Evolutionary conservation across 2,113 vertebrate genomes (phyloP), one percentile per base, ranked within the genome.

Genomic region (Proteles cristata): DNA sequence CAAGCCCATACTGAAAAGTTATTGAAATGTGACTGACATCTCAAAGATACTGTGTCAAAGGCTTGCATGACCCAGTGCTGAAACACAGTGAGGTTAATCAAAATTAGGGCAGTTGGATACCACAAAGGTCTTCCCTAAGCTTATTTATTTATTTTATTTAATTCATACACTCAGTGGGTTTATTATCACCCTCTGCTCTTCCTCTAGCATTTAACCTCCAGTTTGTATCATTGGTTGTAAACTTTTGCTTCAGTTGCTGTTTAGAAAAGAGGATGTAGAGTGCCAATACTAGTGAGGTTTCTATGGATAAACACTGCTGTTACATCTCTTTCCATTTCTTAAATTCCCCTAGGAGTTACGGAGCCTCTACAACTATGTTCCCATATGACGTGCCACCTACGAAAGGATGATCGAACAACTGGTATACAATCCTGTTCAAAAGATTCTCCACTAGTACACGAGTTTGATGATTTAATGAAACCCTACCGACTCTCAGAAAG

Each of bases 21-120:
- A 99, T 99, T 99, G 99, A 99, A 99, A 99, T 99, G 98, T 99
- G 99, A 98, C 98, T 99, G 99, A 99, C 98, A 99, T 97, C 97
- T 98, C 97, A 98, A 98, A 99, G 98, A 98, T 98, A 98, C 87
- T 88, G 88, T 98, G 97, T 98, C 98, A 99, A 98, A 1, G 96
- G 90, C 97, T 98, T 98, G 94, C 94, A 93, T 97, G 98, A 98
- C 98, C 98, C 97, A 73, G 71, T 98, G 96, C 98, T 98, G 98
- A 98, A 99, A 98, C 98, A 98, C 96, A 98, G 98, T 97, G 97
- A 98, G 97, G 98, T 99, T 99, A 99, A 99, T 99, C 98, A 99
- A 99, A 98, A 97, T 98, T 98, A 98, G 96, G 98, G 98, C 98
- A 98, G 97, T 94, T 58, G 55, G 81, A 90, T 97, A 93, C 94